Evolutionary conservation across 2,888 invertebrate species (phyloP), one percentile per base, ranked within the genome.

Genomic region (Laothoe populi): DNA sequence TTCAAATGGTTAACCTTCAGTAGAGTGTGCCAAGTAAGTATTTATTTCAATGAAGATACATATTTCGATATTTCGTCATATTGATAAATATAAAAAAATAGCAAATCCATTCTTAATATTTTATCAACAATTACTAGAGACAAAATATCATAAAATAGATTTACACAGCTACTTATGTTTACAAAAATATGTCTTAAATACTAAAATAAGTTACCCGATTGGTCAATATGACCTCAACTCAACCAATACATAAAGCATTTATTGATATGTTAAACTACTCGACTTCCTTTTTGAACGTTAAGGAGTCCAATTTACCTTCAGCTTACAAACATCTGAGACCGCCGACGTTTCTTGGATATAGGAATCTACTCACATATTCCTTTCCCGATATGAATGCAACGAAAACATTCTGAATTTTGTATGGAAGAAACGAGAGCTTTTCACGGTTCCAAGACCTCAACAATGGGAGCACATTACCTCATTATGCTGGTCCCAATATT

Each of bases 281-380:
- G 13, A 44, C 19, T 35, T 31, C 26, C 42, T 4, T 45, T 19
- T 23, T 57, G 16, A 42, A 19, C 59, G 1, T 45, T 13, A n/a
- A 59, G 31, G 31, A 59, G 42, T 42, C 45, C 59, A 59, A 45
- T 59, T 45, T 31, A 16, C 26, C 26, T 26, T 44, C 31, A 10
- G 24, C 59, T 59, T 26, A 26, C 44, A 44, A 59, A 31, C 44
- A 31, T 26, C 24, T 24, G 42, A 45, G 44, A 44, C 26, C 45
- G 19, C 45, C 8, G 24, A 44, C 24, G 16, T 31, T 53, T 31
- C 31, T 13, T 31, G 0, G 3, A 8, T 10, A 53, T 31, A 5
- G 0, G 31, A 31, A 53, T 26, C 26, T 31, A 26, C 16, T 31
- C 16, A 10, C 8, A 16, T 31, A 35, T 31, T 19, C 49, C 31